phyloP scores from a whole-genome alignment of 1,140 invertebrate species.

The Bombus breviceps region DNA sequence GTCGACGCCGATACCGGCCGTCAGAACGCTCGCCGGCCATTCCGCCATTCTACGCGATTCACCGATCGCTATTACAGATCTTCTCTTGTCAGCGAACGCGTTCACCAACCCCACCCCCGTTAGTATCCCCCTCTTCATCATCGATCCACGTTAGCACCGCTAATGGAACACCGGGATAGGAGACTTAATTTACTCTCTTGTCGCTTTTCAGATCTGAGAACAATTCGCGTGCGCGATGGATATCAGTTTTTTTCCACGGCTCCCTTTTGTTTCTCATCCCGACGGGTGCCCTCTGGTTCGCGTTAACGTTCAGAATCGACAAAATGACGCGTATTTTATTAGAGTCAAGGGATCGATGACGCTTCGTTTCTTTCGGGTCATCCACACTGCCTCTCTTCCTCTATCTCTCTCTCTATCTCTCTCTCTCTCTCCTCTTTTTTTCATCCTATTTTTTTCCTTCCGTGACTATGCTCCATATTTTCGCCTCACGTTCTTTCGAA shows the following conservation, averaged over 20 bases:
- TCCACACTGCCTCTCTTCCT: neutral
- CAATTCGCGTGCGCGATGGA: slow-evolving; percentile 29
- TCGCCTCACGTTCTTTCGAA: neutral
- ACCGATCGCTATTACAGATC: slow-evolving; percentile 33
- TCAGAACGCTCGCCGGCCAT: neutral
- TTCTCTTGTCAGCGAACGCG: slow-evolving; percentile 39
- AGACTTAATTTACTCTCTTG: slow-evolving; percentile 35
- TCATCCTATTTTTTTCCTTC: too few species aligned
- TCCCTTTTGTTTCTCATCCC: neutral
- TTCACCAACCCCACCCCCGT: neutral
- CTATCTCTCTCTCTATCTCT: too few species aligned
- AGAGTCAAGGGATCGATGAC: neutral
- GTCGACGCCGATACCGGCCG: slow-evolving; percentile 44
- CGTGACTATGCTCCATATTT: too few species aligned
- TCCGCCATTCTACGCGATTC: slow-evolving; percentile 44
- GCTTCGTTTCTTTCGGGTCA: neutral
- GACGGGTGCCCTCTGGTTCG: neutral
- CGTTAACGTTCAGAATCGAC: neutral
- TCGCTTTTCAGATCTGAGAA: slow-evolving; percentile 15
- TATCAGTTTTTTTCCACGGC: slow-evolving; percentile 3
- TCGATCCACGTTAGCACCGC: slow-evolving; percentile 32
- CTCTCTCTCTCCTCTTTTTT: too few species aligned
- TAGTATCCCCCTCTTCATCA: neutral
- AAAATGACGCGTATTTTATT: neutral
- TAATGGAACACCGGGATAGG: slow-evolving; percentile 38